These are phyloP conservation scores for Apis laboriosa DNA, from an alignment of 1,140 invertebrate species.

Conservation along the genomic window DNA sequence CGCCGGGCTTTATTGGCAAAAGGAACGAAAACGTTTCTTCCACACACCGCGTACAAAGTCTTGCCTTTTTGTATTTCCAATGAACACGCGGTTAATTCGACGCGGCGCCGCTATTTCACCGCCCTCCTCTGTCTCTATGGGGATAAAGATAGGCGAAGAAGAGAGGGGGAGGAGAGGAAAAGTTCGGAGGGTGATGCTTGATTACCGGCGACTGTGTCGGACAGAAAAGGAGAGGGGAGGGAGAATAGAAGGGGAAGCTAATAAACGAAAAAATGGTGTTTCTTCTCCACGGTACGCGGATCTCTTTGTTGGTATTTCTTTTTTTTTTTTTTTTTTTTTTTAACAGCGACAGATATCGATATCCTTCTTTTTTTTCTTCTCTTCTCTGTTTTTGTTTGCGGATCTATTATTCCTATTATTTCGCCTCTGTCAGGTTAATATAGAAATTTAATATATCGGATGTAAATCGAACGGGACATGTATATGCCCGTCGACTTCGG, in stretches of 20 bases:
- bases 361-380: neutral
- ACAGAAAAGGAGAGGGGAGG: too few species aligned
- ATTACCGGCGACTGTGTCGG: constrained; percentile 1
- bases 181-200: constrained; percentile 14
- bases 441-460: neutral
- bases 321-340: neutral
- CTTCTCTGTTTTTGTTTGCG: neutral
- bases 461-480: neutral
- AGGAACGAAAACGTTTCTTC: neutral
- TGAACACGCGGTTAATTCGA: constrained; percentile 43
- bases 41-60: neutral
- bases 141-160: neutral
- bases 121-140: constrained; percentile 1
- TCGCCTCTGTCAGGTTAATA: neutral
- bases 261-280: constrained; percentile 27
- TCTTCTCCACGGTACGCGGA: neutral
- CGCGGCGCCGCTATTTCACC: neutral
- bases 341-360: constrained; percentile 21
- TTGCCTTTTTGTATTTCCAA: constrained; percentile 26
- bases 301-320: constrained; percentile 8
- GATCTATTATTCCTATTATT: neutral
- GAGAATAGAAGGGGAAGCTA: neutral
- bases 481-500: neutral
- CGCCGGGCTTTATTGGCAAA: constrained; percentile 41
- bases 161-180: neutral